Conservation (phyloP, 2,797 vertebrate genomes). For the Ceyx erithaca region DNA sequence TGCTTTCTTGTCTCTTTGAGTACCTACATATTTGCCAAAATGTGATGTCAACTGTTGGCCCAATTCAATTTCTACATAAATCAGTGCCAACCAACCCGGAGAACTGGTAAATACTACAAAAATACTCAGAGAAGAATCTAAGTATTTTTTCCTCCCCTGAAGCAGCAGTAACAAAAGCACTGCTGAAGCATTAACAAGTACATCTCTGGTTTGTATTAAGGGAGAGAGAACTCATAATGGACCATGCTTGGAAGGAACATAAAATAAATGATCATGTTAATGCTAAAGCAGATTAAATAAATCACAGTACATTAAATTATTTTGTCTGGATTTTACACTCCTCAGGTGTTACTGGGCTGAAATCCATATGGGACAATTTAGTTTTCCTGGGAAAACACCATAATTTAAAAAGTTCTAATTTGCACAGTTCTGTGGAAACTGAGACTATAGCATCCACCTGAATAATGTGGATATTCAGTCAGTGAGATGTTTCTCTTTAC, state of each 20-base stretch:
- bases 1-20: not conserved
- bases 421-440: not conserved
- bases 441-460: not conserved
- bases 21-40: not conserved
- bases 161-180: not conserved
- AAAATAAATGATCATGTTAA: slow-evolving; percentile 54
- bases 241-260: slow-evolving; percentile 34
- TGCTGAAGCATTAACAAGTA: not conserved
- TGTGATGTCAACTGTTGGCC: not conserved
- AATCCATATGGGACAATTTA: not conserved
- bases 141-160: not conserved
- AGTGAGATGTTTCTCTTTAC: not conserved
- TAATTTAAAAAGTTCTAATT: not conserved
- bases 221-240: not conserved
- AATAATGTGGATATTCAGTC: not conserved
- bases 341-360: not conserved
- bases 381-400: not conserved
- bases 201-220: not conserved
- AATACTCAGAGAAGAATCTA: not conserved
- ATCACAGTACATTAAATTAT: slow-evolving; percentile 63
- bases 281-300: slow-evolving; percentile 54
- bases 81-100: rapidly evolving
- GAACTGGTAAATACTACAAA: not conserved
- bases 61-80: not conserved
- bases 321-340: not conserved